phyloP scores from a whole-genome alignment of 2,888 invertebrate species.

The Cheilosia impressa region DNA sequence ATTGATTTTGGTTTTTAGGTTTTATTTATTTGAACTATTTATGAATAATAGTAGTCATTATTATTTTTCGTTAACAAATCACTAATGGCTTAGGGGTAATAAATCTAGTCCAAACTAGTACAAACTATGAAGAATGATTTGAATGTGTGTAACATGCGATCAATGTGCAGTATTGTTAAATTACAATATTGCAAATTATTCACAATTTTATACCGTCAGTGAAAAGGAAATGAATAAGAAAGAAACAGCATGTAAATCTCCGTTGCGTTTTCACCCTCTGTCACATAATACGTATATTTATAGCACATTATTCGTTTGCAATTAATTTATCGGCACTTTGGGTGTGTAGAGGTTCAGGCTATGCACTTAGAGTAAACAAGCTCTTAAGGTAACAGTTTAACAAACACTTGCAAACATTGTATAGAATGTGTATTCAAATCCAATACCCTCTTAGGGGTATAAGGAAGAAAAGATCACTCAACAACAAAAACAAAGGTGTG shows the following conservation, averaged over 20 bases:
- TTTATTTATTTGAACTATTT: not conserved
- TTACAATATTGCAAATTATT: slow-evolving; percentile 19
- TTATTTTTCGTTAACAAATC: no score
- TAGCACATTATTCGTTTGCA: slow-evolving; percentile 11
- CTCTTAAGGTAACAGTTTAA: not conserved
- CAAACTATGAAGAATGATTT: no score
- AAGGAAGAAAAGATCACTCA: slow-evolving; percentile 30
- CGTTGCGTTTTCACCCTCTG: slow-evolving; percentile 16
- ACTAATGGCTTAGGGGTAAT: no score
- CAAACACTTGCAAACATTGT: slow-evolving; percentile 3
- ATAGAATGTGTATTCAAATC: slow-evolving; percentile 1
- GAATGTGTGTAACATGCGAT: not conserved
- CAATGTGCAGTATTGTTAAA: slow-evolving; percentile 3
- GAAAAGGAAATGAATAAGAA: not conserved
- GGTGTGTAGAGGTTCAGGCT: not conserved
- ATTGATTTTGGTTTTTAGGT: not conserved
- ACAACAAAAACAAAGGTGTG: slow-evolving; percentile 63
- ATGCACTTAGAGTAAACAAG: not conserved
- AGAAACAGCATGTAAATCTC: not conserved
- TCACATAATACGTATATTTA: slow-evolving; percentile 8
- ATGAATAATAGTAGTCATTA: not conserved
- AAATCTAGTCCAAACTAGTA: no score
- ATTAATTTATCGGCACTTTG: slow-evolving; percentile 24
- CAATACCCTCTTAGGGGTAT: not conserved
- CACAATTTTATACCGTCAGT: slow-evolving; percentile 3